Evolutionary conservation across 1,140 invertebrate species (phyloP).

Genomic region (Macrotrachela quadricornifera): DNA sequence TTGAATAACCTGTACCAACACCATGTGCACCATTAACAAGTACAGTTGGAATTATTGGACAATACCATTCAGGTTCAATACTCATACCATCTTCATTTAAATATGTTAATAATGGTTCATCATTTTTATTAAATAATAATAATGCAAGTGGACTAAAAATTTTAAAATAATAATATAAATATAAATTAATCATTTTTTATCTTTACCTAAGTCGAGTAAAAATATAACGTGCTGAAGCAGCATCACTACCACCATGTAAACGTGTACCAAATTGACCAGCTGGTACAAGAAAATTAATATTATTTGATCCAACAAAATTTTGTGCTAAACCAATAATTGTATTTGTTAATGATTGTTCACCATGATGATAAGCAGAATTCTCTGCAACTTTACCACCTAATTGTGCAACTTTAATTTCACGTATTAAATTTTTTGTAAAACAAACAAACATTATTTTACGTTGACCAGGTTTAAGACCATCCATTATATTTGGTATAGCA

Average conservation of each 20-base stretch:
- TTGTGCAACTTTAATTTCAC: conserved; percentile 92
- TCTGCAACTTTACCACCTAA: conserved; percentile 89
- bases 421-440: conserved; percentile 82
- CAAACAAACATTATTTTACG: conserved; percentile 83
- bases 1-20: conserved; percentile 97
- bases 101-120: conserved; percentile 65
- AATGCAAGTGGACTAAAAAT: conserved; percentile 56
- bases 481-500: conserved; percentile 77
- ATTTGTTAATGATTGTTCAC: conserved; percentile 71
- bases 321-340: conserved; percentile 96
- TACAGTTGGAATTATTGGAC: conserved; percentile 87
- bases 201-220: conserved; percentile 75
- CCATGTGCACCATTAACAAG: conserved; percentile 90
- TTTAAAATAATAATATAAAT: too few relatives aligned
- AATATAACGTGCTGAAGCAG: conserved; percentile 91
- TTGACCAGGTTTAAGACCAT: conserved; percentile 86
- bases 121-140: conserved; percentile 62
- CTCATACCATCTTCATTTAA: conserved; percentile 78
- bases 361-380: conserved; percentile 92
- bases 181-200: too few relatives aligned
- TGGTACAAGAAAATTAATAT: conserved; percentile 82
- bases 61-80: conserved; percentile 70
- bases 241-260: conserved; percentile 72
- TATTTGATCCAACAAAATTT: conserved; percentile 93
- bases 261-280: conserved; percentile 85